Conservation (phyloP, 2,797 vertebrate species). For the Eidolon dupreanum region DNA sequence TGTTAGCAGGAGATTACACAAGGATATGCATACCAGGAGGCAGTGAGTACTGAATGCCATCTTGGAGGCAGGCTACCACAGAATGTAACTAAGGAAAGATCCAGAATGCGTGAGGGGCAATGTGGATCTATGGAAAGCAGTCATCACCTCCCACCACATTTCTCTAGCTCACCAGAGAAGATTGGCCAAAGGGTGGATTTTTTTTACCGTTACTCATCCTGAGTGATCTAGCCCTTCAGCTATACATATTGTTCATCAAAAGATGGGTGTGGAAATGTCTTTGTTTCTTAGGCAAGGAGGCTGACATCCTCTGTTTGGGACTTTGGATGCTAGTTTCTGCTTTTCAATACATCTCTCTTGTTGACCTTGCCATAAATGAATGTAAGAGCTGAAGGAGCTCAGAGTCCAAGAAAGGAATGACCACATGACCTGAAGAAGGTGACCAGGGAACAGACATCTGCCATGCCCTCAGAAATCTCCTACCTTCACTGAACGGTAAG, state of each 20-base stretch:
- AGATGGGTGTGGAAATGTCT: neutral
- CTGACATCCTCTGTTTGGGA: neutral
- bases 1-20: neutral
- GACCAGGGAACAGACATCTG: neutral
- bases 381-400: neutral
- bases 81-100: neutral
- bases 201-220: neutral
- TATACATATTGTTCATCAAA: neutral
- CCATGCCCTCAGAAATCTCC: neutral
- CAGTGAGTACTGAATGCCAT: neutral
- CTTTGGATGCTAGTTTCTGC: neutral
- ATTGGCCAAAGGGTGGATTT: neutral
- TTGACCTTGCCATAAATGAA: neutral
- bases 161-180: neutral
- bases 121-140: neutral
- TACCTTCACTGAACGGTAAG: neutral
- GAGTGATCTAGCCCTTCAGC: neutral
- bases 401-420: neutral
- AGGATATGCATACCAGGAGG: neutral
- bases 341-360: neutral
- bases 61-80: neutral
- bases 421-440: neutral
- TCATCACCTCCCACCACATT: neutral
- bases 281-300: neutral
- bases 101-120: neutral